These are phyloP conservation scores for Ferrisia virgata DNA, from an alignment of 2,888 invertebrate genomes.

Conservation along the genomic window DNA sequence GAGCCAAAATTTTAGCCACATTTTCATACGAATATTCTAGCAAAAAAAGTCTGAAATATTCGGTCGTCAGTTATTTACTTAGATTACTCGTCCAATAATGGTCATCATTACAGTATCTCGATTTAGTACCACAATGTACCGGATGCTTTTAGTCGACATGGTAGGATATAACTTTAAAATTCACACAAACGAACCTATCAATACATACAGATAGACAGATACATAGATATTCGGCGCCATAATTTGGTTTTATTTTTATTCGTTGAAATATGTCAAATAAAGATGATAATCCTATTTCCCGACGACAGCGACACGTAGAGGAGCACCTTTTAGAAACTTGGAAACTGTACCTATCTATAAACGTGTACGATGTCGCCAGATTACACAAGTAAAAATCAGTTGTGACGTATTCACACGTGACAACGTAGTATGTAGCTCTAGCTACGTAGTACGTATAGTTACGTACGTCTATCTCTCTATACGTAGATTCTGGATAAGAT, in stretches of 20 bases:
- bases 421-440: too few relatives aligned
- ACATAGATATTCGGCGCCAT: background rate
- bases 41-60: background rate
- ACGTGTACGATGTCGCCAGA: background rate
- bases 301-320: background rate
- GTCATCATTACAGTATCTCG: background rate
- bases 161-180: background rate
- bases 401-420: background rate
- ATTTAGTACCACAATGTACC: background rate
- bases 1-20: background rate
- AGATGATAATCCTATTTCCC: conserved; percentile 8
- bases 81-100: background rate
- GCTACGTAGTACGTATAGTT: too few relatives aligned
- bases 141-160: background rate
- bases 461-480: too few relatives aligned
- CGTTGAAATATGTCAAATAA: conserved; percentile 1
- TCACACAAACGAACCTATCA: background rate
- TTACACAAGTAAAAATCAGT: background rate
- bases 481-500: background rate
- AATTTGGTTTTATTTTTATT: background rate
- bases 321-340: background rate
- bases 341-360: too few relatives aligned
- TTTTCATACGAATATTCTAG: background rate
- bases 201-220: background rate
- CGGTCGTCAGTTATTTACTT: background rate